Percentiles rank a stretch among this genome's conserved stretches.
These are phyloP conservation scores for Prionace glauca DNA, from an alignment of 2,797 vertebrate genomes.

Conservation along the genomic window DNA sequence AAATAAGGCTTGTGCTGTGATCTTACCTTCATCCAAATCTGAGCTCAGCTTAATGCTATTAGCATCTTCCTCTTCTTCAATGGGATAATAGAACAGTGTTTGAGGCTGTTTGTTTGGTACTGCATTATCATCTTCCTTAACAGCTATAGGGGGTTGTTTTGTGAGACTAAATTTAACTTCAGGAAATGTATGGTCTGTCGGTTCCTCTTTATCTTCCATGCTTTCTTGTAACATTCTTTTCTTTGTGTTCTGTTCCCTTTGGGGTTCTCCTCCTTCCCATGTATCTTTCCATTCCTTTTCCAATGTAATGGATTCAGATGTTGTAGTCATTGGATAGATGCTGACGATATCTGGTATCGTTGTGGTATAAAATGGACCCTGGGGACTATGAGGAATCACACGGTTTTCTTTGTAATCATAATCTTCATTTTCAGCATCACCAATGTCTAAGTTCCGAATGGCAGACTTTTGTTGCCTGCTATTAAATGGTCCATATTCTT, in stretches of 20 bases:
- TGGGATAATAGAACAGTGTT: slow-evolving; percentile 46
- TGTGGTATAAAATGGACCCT: slow-evolving; percentile 40
- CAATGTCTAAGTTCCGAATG: slow-evolving; percentile 42
- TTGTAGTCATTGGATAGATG: slow-evolving; percentile 40
- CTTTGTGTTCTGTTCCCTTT: not conserved
- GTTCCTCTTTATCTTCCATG: slow-evolving; percentile 27
- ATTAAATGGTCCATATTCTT: not conserved
- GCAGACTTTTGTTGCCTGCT: not conserved
- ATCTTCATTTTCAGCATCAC: slow-evolving; percentile 54
- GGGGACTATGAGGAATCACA: slow-evolving; percentile 41
- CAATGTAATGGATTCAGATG: slow-evolving; percentile 44
- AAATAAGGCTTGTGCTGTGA: not conserved
- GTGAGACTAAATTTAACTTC: slow-evolving; percentile 53
- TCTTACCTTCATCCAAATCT: slow-evolving; percentile 55
- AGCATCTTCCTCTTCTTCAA: slow-evolving; percentile 53
- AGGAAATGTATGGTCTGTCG: slow-evolving; percentile 47
- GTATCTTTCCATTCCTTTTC: slow-evolving; percentile 54
- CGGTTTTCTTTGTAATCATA: slow-evolving; percentile 56
- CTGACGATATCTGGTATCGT: slow-evolving; percentile 40
- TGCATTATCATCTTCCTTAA: slow-evolving; percentile 47
- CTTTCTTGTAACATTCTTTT: slow-evolving; percentile 40
- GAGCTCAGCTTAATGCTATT: slow-evolving; percentile 54
- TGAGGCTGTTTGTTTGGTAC: slow-evolving; percentile 50
- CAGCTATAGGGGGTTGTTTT: slow-evolving; percentile 47
- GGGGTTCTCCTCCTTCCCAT: slow-evolving; percentile 43